Percentiles rank a stretch among this genome's conserved stretches.
These are phyloP conservation scores for Andrena marginata DNA, from an alignment of 2,888 invertebrate species.

Conservation along the genomic window DNA sequence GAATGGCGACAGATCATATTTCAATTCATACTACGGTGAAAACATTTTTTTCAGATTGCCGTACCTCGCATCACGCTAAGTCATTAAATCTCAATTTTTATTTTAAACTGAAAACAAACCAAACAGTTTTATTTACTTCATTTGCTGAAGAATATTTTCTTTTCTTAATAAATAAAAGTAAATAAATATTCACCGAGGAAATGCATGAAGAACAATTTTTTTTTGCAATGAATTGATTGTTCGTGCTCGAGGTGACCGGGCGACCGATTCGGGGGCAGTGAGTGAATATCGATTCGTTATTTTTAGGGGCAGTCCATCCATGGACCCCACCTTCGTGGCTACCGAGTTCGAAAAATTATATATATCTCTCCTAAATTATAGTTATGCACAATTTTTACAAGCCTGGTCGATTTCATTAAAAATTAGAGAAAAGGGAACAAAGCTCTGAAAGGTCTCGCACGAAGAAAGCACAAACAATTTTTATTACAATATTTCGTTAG, in stretches of 20 bases:
- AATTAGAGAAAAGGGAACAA: not conserved
- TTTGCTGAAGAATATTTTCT: not conserved
- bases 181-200: not conserved
- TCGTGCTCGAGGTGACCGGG: slow-evolving; percentile 69
- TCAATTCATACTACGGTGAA: not conserved
- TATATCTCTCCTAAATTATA: slow-evolving; percentile 39
- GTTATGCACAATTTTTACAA: slow-evolving; percentile 14
- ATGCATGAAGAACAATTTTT: slow-evolving; percentile 11
- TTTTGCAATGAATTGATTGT: slow-evolving; percentile 68
- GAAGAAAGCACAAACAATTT: not conserved
- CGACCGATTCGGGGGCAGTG: slow-evolving; percentile 76
- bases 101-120: not conserved
- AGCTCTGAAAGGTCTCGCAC: not conserved
- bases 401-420: not conserved
- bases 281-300: slow-evolving; percentile 81
- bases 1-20: slow-evolving; percentile 34
- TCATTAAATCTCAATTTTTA: not conserved
- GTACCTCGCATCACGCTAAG: too few species aligned
- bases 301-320: slow-evolving; percentile 79
- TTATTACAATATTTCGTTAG: slow-evolving; percentile 14
- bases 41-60: not conserved
- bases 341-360: slow-evolving; percentile 72
- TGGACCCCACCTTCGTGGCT: slow-evolving; percentile 71
- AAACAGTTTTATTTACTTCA: not conserved
- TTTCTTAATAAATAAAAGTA: not conserved